Evolutionary conservation across 1,140 invertebrate genomes (phyloP).

Genomic region (Macrotrachela quadricornifera): DNA sequence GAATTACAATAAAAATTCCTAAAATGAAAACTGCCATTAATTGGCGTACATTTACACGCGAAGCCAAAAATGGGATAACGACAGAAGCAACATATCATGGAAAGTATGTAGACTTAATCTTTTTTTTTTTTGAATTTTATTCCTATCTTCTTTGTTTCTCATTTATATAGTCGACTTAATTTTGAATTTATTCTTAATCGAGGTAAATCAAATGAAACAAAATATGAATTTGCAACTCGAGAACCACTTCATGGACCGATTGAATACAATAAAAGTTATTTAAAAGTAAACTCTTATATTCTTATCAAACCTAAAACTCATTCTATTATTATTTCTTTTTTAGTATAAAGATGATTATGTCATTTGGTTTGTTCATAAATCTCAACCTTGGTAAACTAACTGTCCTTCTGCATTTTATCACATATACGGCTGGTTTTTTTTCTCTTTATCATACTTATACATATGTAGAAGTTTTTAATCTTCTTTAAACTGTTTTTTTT

Average conservation of each 20-base stretch:
- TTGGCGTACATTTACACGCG: not conserved
- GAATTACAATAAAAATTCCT: not conserved
- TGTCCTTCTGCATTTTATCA: too few species aligned
- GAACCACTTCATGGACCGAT: slow-evolving; percentile 3
- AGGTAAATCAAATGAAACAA: not conserved
- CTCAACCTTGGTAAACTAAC: too few species aligned
- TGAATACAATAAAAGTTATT: slow-evolving; percentile 3
- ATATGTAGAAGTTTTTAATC: too few species aligned
- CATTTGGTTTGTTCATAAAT: too few species aligned
- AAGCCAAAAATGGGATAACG: not conserved
- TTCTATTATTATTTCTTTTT: too few species aligned
- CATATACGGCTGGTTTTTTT: too few species aligned
- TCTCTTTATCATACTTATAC: too few species aligned
- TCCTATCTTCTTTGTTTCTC: not conserved
- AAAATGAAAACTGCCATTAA: not conserved
- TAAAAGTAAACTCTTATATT: not conserved
- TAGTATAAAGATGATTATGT: too few species aligned
- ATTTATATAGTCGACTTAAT: not conserved
- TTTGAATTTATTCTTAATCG: slow-evolving; percentile 4
- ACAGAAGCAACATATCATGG: not conserved
- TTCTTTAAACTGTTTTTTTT: too few species aligned
- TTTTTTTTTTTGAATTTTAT: not conserved
- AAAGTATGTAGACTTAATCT: not conserved
- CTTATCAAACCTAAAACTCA: too few species aligned
- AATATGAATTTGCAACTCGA: not conserved